Evolutionary conservation across 1,140 invertebrate species (phyloP).

Genomic region (Psix sp.): DNA sequence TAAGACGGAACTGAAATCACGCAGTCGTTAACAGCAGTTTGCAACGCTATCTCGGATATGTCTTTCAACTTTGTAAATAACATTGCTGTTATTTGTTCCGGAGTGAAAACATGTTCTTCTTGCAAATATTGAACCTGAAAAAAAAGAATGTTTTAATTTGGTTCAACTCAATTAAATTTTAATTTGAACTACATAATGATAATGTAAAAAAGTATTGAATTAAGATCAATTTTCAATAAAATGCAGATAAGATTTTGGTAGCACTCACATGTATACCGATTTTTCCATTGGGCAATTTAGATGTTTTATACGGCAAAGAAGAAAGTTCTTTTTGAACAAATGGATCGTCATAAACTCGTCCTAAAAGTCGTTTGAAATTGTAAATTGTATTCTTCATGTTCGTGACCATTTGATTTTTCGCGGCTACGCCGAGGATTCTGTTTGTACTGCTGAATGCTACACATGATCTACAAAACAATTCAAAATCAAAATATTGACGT

Average conservation of each 20-base stretch:
- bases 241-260: slow-evolving; percentile 13
- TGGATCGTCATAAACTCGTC: slow-evolving; percentile 91
- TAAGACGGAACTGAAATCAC: slow-evolving; percentile 97
- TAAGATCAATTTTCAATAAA: too few species aligned
- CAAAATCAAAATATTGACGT: too few species aligned
- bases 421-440: slow-evolving; percentile 95
- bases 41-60: slow-evolving; percentile 89
- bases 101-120: slow-evolving; percentile 91
- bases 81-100: slow-evolving; percentile 97
- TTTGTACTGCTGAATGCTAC: slow-evolving; percentile 96
- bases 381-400: slow-evolving; percentile 98
- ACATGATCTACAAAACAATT: slow-evolving; percentile 92
- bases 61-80: slow-evolving; percentile 98
- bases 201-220: too few species aligned
- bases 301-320: slow-evolving; percentile 86
- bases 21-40: slow-evolving; percentile 96
- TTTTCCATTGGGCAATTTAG: slow-evolving; percentile 82
- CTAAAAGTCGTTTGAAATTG: slow-evolving; percentile 95
- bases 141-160: slow-evolving; percentile 8
- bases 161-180: too few species aligned
- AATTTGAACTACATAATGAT: too few species aligned
- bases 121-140: slow-evolving; percentile 89
- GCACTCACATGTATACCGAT: slow-evolving; percentile 85
- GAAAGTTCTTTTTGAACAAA: slow-evolving; percentile 88
- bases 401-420: slow-evolving; percentile 97